Evolutionary conservation across 2,113 vertebrate species (phyloP), one percentile per base, ranked within the genome.

Genomic region (Rhagologus leucostigma): DNA sequence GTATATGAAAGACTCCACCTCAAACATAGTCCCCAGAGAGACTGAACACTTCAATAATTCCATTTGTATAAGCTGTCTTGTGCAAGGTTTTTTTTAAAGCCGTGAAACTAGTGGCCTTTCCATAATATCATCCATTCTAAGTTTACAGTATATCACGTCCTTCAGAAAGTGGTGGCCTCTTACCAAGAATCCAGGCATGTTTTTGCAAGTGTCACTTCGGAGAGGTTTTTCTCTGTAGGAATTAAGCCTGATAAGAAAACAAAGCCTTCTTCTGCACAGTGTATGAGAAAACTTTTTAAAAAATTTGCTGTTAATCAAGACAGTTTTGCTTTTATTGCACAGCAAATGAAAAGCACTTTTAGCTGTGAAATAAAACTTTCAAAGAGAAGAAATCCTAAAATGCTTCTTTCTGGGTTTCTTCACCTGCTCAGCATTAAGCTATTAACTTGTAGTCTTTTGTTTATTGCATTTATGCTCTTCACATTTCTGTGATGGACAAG

Each of bases 381-480:
- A 50, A 93, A 93, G 67, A 46, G 55, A 78, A 64, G 42, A 84
- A 86, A 53, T 89, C 29, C 13, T 37, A 42, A 86, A 83, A 47
- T 47, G 53, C 26, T 88, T 88, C 39, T 82, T 95, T 93, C 65
- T 92, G 62, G 5, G 7, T 94, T 85, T 84, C 87, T 91, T 95
- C 56, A 89, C 60, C 64, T 91, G 71, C 37, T 85, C 33, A 33
- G 69, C 86, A 50, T 55, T 50, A 87, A 84, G 9, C 39, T 93
- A 33, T 33, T 75, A 49, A 68, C 8, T 55, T 74, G 23, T 35
- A 60, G 17, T 41, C 11, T 84, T 62, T 80, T 53, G 47, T 49
- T 91, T 64, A 35, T 67, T 84, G 29, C 21, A 37, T 49, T 68
- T 69, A 35, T 57, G 39, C 35, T 79, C 32, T 60, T 47, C 23